phyloP scores from a whole-genome alignment of 2,888 invertebrate species.

The Bellardia pandia region DNA sequence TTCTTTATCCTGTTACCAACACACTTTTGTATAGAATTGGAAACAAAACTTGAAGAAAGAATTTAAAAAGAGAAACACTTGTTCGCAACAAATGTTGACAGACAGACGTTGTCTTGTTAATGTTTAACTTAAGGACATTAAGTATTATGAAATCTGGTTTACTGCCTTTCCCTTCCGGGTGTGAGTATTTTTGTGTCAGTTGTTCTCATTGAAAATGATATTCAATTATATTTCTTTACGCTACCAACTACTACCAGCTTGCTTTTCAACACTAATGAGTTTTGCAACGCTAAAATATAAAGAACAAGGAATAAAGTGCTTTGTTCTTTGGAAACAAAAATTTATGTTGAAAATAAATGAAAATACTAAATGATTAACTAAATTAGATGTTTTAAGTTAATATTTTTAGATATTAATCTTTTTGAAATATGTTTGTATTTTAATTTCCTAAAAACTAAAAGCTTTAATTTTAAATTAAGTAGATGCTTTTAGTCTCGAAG shows the following conservation, averaged over 20 bases:
- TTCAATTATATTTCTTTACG: slow-evolving; percentile 68
- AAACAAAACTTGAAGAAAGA: slow-evolving; percentile 4
- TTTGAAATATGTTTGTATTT: background rate
- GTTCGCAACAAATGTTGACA: slow-evolving; percentile 11
- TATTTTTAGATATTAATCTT: background rate
- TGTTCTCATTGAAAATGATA: slow-evolving; percentile 48
- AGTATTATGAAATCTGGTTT: slow-evolving; percentile 45
- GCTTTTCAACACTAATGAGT: slow-evolving; percentile 63
- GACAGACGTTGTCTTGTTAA: slow-evolving; percentile 2
- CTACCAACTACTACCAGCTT: slow-evolving; percentile 15
- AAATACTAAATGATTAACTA: background rate
- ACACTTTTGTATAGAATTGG: background rate
- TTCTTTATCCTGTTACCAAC: slow-evolving; percentile 27
- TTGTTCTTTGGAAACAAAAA: background rate
- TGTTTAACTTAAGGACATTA: slow-evolving; percentile 45
- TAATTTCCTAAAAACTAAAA: background rate
- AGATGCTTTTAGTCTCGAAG: background rate
- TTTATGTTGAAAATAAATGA: background rate
- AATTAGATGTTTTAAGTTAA: background rate
- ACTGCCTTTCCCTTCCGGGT: background rate
- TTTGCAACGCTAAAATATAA: slow-evolving; percentile 45
- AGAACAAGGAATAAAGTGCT: slow-evolving; percentile 8
- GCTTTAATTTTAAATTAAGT: background rate
- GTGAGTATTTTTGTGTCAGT: background rate
- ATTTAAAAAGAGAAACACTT: background rate